A percentile compares a stretch with the other conserved stretches of the same genome.
Evolutionary conservation across 2,113 vertebrate genomes (phyloP).

Genomic region (Leucopternis melanops): DNA sequence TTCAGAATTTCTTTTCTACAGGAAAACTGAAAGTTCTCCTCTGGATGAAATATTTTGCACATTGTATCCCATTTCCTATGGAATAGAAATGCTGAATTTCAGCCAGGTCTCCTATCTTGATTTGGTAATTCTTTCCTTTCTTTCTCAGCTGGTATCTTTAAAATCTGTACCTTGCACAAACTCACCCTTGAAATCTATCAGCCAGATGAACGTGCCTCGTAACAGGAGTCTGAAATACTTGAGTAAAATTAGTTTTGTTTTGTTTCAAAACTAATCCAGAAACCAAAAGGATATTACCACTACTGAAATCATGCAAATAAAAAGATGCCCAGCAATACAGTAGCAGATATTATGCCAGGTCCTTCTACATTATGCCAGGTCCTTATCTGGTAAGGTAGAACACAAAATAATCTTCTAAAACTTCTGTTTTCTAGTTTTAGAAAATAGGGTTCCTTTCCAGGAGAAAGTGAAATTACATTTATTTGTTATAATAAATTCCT

Average conservation of each 20-base stretch:
- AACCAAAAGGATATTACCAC: not conserved
- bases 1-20: not conserved
- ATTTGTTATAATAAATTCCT: not conserved
- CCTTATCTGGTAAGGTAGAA: not conserved
- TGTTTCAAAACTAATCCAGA: not conserved
- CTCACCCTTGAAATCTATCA: not conserved
- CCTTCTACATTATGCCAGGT: not conserved
- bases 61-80: not conserved
- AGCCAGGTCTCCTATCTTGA: not conserved
- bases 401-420: not conserved
- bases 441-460: not conserved
- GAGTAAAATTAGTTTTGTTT: not conserved
- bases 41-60: not conserved
- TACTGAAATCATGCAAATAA: not conserved
- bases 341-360: too few relatives aligned
- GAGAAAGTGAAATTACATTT: not conserved
- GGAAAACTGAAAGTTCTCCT: not conserved
- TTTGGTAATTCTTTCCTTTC: not conserved
- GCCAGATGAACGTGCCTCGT: not conserved
- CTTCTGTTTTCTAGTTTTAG: not conserved
- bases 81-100: not conserved
- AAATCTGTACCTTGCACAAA: not conserved
- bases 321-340: not conserved
- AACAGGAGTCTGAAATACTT: not conserved
- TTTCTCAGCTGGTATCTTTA: not conserved